Percentiles rank a stretch among this genome's conserved stretches.
Evolutionary conservation across 2,888 invertebrate species (phyloP).

Genomic region (Digitonthophagus gazella): DNA sequence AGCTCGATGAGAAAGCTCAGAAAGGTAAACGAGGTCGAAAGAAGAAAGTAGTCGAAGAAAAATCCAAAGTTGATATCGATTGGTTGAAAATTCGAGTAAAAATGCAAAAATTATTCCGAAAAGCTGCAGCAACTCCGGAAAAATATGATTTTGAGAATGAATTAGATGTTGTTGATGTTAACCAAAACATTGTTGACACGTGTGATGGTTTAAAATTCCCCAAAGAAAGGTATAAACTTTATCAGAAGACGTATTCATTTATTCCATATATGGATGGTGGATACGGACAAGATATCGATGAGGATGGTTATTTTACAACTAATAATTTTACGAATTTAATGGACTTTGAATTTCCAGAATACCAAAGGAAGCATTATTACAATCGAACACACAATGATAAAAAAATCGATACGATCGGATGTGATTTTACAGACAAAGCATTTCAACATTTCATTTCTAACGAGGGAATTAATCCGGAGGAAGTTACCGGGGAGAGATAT

Average conservation of each 20-base stretch:
- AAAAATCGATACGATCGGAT: slow-evolving; percentile 17
- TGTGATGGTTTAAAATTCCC: background rate
- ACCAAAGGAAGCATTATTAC: slow-evolving; percentile 13
- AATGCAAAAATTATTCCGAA: background rate
- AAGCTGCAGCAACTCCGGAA: background rate
- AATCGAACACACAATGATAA: slow-evolving; percentile 6
- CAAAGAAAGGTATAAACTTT: no score
- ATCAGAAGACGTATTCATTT: background rate
- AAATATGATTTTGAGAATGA: background rate
- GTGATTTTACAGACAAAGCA: slow-evolving; percentile 18
- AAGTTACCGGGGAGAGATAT: background rate
- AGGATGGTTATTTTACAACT: background rate
- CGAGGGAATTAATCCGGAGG: slow-evolving; percentile 14
- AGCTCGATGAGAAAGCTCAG: background rate
- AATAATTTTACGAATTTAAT: background rate
- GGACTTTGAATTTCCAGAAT: slow-evolving; percentile 11
- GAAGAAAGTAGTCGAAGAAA: background rate
- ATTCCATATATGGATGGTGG: background rate
- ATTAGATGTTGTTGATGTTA: background rate
- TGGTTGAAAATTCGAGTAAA: background rate
- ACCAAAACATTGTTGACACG: background rate
- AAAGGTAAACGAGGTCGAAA: background rate
- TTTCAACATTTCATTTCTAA: slow-evolving; percentile 15
- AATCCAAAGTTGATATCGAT: background rate
- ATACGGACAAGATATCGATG: background rate